Evolutionary conservation across 53 echinoderm and acorn worm genomes (phyloP), one percentile per base, ranked within the genome.

Genomic region (Holothuria scabra): DNA sequence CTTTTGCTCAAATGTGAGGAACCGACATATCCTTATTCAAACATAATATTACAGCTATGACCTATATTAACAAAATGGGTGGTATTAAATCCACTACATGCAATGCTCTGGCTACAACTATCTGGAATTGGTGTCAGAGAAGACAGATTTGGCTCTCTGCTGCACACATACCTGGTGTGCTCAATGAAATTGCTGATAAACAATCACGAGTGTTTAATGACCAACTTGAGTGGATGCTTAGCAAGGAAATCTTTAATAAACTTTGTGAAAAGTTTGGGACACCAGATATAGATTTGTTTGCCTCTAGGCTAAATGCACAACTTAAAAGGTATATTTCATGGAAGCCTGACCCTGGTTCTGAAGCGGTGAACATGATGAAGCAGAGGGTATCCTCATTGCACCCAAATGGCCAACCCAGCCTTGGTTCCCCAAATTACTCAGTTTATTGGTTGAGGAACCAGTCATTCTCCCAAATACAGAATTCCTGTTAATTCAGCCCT

Each of bases 1-100:
- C 14, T 91, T 91, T 84, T 70, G 82, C 46, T 72, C 62, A 33
- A 59, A 80, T 24, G 49, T 20, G 52, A 84, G 18, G 8, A 52
- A 81, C 24, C 56, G 84, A 59, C 92, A 91, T 59, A 70, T 91
- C 28, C 28, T 79, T 31, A 37, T 88, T 34, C 70, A 81, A 11
- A 19, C 76, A 35, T 88, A 91, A 91, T 59, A 88, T 85, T 0
- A 91, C 91, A 74, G 88, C 91, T 30, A 38, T 91, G 35, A 58
- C 88, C 16, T 91, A 91, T 71, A 81, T 88, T 29, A 92, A 89
- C 16, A 75, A 92, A 83, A 89, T 74, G 65, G 92, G 89, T 55
- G 92, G 86, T 9, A 91, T 69, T 13, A 67, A 84, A 28, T 60
- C 80, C n/a, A 57, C 46, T 24, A 28, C 22, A 21, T 52, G 87